Percentiles rank a stretch among this genome's conserved stretches.
Evolutionary conservation across 2,888 invertebrate species (phyloP).

Genomic region (Tillus elongatus): DNA sequence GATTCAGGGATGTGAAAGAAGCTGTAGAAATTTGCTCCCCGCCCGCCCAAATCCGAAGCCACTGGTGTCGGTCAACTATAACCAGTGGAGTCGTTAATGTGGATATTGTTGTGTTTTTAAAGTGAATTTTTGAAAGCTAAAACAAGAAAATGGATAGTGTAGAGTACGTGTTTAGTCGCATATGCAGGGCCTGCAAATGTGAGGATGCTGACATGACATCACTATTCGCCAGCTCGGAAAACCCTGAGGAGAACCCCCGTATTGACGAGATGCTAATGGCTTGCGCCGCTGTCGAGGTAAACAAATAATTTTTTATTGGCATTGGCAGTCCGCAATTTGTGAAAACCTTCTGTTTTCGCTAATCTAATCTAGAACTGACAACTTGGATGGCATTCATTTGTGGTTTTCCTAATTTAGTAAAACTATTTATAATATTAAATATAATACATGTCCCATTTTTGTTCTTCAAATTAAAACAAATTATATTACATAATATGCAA

Average conservation of each 20-base stretch:
- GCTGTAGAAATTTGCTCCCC: too few relatives aligned
- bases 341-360: background rate
- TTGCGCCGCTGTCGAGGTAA: conserved; percentile 41
- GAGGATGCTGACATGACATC: conserved; percentile 35
- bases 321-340: too few relatives aligned
- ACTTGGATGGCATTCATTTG: too few relatives aligned
- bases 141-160: conserved; percentile 33
- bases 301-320: conserved; percentile 13
- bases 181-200: conserved; percentile 40
- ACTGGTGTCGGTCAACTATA: background rate
- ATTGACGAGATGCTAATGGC: conserved; percentile 45
- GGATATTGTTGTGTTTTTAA: too few relatives aligned
- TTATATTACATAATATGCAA: too few relatives aligned
- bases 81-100: background rate
- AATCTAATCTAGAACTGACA: conserved; percentile 1
- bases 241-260: conserved; percentile 35
- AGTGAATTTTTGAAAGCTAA: too few relatives aligned
- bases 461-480: too few relatives aligned
- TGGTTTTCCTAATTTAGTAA: too few relatives aligned
- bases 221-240: conserved; percentile 34
- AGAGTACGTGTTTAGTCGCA: conserved; percentile 33
- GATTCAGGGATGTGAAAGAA: too few relatives aligned
- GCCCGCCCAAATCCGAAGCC: conserved; percentile 1
- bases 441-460: too few relatives aligned
- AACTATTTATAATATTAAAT: too few relatives aligned